Evolutionary conservation across 2,797 vertebrate genomes (phyloP), one percentile per base, ranked within the genome.

Genomic region (Malurus splendens): DNA sequence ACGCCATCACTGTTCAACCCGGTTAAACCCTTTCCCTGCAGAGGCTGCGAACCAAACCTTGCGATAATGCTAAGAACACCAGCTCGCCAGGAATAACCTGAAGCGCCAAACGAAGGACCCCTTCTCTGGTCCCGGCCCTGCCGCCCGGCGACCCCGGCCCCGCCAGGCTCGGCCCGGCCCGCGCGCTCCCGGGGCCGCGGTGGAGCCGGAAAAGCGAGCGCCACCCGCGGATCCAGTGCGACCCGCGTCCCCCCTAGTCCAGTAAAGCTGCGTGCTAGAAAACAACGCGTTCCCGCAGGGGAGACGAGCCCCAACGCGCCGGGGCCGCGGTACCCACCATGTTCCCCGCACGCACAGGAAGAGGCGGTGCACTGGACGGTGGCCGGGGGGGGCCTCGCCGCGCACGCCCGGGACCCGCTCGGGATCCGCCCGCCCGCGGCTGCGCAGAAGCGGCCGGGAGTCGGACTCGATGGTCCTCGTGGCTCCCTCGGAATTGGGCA

Each of bases 251-350:
- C 42, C 13, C 24, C 42, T 20, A 30, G 19, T 24, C 24, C 28
- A 18, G 10, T 6, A 17, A 19, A 20, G 33, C 33, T 10, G 11
- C 13, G 42, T 17, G 50, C 50, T 4, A 25, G 13, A 20, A 48
- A 48, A 30, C 42, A 30, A 33, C 25, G 33, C 30, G 13, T 3
- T 41, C 33, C 33, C 33, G 19, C 41, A 14, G 24, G 28, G 28
- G 16, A 71, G 24, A 39, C 11, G 19, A 39, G 5, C 33, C 33
- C 8, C 15, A 19, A 4, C 32, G 1, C 41, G 7, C 30, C 60
- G 15, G 11, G 0, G 1, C 18, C 1, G 6, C 11, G 0, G 0
- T 1, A 59, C 80, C 10, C 45, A 74, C 80, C 80, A 82, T 73
- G 4, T 9, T 38, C 22, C 11, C 52, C 10, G 32, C 39, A 13